Base-by-base conservation (phyloP, 2,797 vertebrate species). In the Austrolebias charrua region DNA sequence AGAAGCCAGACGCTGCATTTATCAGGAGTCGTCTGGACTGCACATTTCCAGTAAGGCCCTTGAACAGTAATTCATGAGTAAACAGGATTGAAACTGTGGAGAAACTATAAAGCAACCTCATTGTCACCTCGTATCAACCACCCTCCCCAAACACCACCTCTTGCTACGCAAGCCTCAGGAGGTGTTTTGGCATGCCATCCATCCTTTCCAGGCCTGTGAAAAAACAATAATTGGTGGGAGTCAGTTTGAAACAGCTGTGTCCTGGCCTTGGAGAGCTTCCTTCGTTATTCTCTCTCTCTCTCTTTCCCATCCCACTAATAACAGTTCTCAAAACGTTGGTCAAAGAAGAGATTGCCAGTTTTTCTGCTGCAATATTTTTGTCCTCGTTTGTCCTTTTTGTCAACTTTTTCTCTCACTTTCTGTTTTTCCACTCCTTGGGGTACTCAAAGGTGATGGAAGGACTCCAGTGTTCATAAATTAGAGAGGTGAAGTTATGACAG, bases 1-100 rank as follows among this genome's bases (percentile, higher is more conserved):
- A 78, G 71, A 57, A 85, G 57, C 75, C 77, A 88, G 84, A 90
- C 88, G 83, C 85, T 81, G 74, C 86, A 89, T 85, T 91, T 88
- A 90, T 85, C 86, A 79, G 86, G 86, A 89, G 88, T 86, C 85
- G 79, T 88, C 87, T 87, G 82, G 87, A 58, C 87, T 79, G 80
- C 79, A 85, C 71, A 83, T 87, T 86, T 83, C 56, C 71, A 78
- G 1, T 43, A 56, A 76, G 80, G 79, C 66, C 77, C 68, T 63
- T 31, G 48, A 11, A 16, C 73, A 65, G 66, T 72, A 72, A 80
- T 79, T 82, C 77, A 61, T 62, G 61, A 73, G 75, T 87, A 86
- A 87, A 91, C 85, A 86, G 79, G 67, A 67, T 78, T 57, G 63
- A 79, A 75, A 75, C 75, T 52, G 69, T 55, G 38, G 11, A 35